Evolutionary conservation across 2,888 invertebrate genomes (phyloP), one percentile per base, ranked within the genome.

Genomic region (Diadegma fenestrale): DNA sequence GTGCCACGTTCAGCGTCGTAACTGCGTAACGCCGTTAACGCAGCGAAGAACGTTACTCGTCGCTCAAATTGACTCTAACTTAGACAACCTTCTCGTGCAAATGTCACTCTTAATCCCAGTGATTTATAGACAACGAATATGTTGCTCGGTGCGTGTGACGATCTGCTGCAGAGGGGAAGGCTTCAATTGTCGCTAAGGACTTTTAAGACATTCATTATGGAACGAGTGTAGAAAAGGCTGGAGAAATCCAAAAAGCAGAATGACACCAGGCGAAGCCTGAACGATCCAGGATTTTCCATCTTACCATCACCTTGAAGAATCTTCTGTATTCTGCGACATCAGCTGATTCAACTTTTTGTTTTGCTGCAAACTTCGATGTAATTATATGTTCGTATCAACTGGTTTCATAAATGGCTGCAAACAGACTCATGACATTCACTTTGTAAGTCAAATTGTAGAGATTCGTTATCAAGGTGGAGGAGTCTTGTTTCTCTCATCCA

Each of bases 31-130:
- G 76, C 45, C 63, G 45, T 33, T 58, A 80, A 76, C 76, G 76
- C 72, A 51, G 19, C 22, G 48, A 26, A 30, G 58, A 54, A 37
- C 58, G 41, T 43, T 64, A 45, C 45, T 26, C 22, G 14, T 33
- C 14, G 48, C 51, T 85, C 22, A 54, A 82, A 82, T 77, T 77
- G 80, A 77, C 80, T 85, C 73, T 82, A 85, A 85, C 82, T 80
- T 79, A 72, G 77, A 82, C 77, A 82, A 82, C 77, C 68, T 63
- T 80, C 51, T 68, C 82, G 72, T 66, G 75, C 58, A 80, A 80
- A 76, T 66, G 79, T 79, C 73, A 80, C 81, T 68, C 75, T 68
- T 83, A 64, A 69, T 14, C 64, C 43, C 63, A n/a, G 45, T 75
- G 79, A 80, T 77, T 82, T 82, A 82, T 54, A 68, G 14, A 61